Conservation (phyloP, 2,797 vertebrate species). For the Falco naumanni region DNA sequence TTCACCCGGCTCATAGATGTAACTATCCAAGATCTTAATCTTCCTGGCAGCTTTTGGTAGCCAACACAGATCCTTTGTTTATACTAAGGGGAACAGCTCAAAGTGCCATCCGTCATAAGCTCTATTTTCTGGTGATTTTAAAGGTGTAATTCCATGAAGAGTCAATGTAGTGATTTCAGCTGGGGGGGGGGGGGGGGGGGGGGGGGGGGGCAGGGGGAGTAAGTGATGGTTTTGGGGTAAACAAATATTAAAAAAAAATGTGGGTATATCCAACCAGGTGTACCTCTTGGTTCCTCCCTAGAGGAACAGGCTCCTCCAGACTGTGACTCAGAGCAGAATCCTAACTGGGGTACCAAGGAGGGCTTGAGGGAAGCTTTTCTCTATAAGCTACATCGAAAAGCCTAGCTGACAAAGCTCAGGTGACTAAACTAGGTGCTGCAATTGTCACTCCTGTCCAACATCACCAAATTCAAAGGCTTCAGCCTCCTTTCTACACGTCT, state of each 20-base stretch:
- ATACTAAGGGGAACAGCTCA: neutral
- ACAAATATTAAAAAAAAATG: neutral
- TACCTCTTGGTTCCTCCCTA: neutral
- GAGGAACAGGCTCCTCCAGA: neutral
- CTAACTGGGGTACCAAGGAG: neutral
- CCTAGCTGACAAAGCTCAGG: neutral
- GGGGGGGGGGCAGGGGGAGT: too few relatives aligned
- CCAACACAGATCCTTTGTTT: neutral
- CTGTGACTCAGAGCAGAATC: neutral
- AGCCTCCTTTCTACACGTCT: neutral
- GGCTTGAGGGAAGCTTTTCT: neutral
- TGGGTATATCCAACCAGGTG: neutral
- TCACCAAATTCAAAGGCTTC: neutral
- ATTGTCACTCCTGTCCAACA: neutral
- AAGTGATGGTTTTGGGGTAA: accelerated
- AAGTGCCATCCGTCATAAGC: neutral
- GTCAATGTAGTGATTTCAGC: neutral
- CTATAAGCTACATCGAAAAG: neutral
- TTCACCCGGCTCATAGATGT: neutral
- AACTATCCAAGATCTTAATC: neutral
- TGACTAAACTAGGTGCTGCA: neutral
- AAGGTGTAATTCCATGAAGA: neutral
- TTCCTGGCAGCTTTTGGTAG: neutral
- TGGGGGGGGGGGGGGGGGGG: too few relatives aligned
- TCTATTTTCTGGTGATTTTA: neutral